Evolutionary conservation across 2,797 vertebrate genomes (phyloP), one percentile per base, ranked within the genome.

Genomic region (Furcifer pardalis): DNA sequence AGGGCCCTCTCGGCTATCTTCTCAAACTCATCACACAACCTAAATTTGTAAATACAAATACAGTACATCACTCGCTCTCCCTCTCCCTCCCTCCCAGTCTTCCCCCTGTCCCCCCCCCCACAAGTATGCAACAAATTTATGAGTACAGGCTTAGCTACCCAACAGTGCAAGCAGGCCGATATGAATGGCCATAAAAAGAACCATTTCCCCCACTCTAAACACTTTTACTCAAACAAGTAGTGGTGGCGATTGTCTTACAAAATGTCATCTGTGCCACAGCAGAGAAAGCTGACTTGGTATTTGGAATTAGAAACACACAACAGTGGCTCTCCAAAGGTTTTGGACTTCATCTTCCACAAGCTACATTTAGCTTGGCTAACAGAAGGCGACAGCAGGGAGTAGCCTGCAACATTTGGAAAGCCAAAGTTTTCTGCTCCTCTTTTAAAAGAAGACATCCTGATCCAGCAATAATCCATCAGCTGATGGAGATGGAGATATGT

Each of bases 11-110:
- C 96, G 76, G 97, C 94, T 92, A 98, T 97, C 90, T 83, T 95
- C 90, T 98, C 96, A 96, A 97, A 98, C 79, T 97, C 97, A 35
- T 94, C 87, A 87, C 97, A 97, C n/a, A 99, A 90, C 82, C 98
- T 98, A 93, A 88, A 94, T 94, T 25, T 85, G 2, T 49, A 19
- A 81, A 9, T 49, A 78, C 66, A 49, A 77, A 72, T 9, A 73
- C 7, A n/a, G 2, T 59, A 35, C 27, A 52, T n/a, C 65, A 80
- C 15, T 21, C 52, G 21, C 52, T 56, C 5, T 13, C 52, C 21
- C 13, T 19, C 52, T 17, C 52, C 5, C 52, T 56, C 52, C 21
- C 21, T 15, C 17, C n/a, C n/a, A n/a, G 17, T 56, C 21, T 19
- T 56, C 52, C 15, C 7, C 46, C n/a, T n/a, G n/a, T n/a, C n/a